Percentiles rank a stretch among this genome's conserved stretches.
phyloP scores from a whole-genome alignment of 2,888 invertebrate species.

The Flabesymbios commensalis region DNA sequence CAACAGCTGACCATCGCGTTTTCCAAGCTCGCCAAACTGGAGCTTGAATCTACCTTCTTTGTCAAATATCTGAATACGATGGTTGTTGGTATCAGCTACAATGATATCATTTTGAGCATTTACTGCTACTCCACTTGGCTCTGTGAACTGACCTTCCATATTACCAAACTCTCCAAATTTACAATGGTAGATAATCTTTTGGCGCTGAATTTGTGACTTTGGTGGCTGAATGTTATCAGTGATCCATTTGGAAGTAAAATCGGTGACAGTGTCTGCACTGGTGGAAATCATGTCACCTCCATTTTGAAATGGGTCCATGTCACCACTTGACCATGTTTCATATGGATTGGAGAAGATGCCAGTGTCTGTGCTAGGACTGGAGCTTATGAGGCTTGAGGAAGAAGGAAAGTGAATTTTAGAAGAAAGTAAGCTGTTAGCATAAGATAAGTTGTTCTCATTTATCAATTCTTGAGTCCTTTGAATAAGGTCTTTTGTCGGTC shows the following conservation, averaged over 20 bases:
- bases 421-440: conserved; percentile 27
- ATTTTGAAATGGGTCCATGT: conserved; percentile 65
- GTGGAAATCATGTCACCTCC: conserved; percentile 62
- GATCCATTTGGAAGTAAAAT: conserved; percentile 85
- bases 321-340: conserved; percentile 96
- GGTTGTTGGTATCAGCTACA: conserved; percentile 94
- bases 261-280: conserved; percentile 71
- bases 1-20: conserved; percentile 91
- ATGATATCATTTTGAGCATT: conserved; percentile 99
- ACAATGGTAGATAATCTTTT: conserved; percentile 99
- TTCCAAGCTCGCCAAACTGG: conserved; percentile 97
- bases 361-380: conserved; percentile 34
- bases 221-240: conserved; percentile 59
- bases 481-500: conserved; percentile 62
- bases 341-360: conserved; percentile 66
- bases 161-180: conserved; percentile 99
- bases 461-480: not conserved
- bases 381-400: conserved; percentile 14
- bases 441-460: conserved; percentile 20
- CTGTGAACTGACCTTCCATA: conserved; percentile 81
- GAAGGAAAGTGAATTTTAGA: conserved; percentile 22
- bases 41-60: conserved; percentile 99
- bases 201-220: conserved; percentile 91
- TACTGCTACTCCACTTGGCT: conserved; percentile 98
- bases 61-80: conserved; percentile 98